These are phyloP conservation scores for Neoascia interrupta DNA, from an alignment of 2,888 invertebrate species.

Conservation along the genomic window DNA sequence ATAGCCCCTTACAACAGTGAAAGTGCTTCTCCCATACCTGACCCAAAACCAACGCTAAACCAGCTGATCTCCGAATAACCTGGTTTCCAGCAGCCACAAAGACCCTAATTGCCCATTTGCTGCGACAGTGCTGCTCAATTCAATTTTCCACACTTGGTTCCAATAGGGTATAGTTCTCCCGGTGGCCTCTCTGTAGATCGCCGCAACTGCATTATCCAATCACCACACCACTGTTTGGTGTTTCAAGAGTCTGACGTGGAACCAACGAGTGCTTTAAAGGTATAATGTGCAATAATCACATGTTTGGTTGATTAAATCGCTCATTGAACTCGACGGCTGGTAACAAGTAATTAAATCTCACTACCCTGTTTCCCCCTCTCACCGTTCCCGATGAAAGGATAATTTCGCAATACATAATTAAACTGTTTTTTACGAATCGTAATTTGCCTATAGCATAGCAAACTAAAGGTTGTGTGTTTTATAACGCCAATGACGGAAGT, in stretches of 20 bases:
- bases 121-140: neutral
- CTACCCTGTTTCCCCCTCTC: too few relatives aligned
- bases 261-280: slow-evolving; percentile 18
- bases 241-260: slow-evolving; percentile 1
- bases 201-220: too few relatives aligned
- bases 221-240: too few relatives aligned
- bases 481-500: slow-evolving; percentile 60
- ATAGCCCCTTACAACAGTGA: slow-evolving; percentile 17
- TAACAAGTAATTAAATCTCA: too few relatives aligned
- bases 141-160: neutral
- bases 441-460: slow-evolving; percentile 1
- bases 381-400: slow-evolving; percentile 5
- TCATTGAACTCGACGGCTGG: slow-evolving; percentile 46
- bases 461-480: slow-evolving; percentile 40
- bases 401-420: slow-evolving; percentile 42
- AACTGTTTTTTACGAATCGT: slow-evolving; percentile 27
- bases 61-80: slow-evolving; percentile 21
- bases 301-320: slow-evolving; percentile 54
- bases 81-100: slow-evolving; percentile 20
- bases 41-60: neutral
- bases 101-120: slow-evolving; percentile 18
- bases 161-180: neutral
- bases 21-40: slow-evolving; percentile 14
- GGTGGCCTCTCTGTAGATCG: too few relatives aligned
- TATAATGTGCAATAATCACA: slow-evolving; percentile 33